Evolutionary conservation across 2,888 invertebrate genomes (phyloP).

Genomic region (Cheilosia scutellata): DNA sequence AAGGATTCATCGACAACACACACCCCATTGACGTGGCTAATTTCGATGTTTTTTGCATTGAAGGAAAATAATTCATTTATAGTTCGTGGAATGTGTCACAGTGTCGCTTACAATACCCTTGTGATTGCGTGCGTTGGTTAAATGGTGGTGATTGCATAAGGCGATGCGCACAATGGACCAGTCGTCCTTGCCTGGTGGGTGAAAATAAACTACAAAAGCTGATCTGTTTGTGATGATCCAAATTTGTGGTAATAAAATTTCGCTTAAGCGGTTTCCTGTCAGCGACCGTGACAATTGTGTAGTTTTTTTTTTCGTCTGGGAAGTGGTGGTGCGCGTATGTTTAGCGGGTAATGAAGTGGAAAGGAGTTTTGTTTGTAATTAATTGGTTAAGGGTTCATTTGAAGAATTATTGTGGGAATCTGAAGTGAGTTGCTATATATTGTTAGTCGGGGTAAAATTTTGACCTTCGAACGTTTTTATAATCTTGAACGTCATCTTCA

Average conservation of each 20-base stretch:
- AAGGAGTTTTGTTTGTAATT: slow-evolving; percentile 74
- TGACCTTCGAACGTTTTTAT: neutral
- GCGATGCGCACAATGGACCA: slow-evolving; percentile 36
- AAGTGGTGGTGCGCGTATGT: slow-evolving; percentile 41
- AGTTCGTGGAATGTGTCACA: slow-evolving; percentile 43
- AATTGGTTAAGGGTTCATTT: slow-evolving; percentile 65
- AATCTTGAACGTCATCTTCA: too few species aligned
- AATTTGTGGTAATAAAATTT: slow-evolving; percentile 66
- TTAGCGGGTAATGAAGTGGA: slow-evolving; percentile 75
- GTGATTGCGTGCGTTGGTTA: slow-evolving; percentile 42
- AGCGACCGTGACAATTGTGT: slow-evolving; percentile 36
- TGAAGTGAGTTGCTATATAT: too few species aligned
- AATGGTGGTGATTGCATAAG: slow-evolving; percentile 53
- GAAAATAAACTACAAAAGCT: slow-evolving; percentile 43
- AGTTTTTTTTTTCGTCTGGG: slow-evolving; percentile 10
- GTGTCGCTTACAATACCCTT: slow-evolving; percentile 70
- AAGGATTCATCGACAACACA: slow-evolving; percentile 76
- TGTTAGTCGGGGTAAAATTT: neutral
- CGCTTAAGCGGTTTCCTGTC: slow-evolving; percentile 42
- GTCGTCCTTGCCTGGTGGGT: slow-evolving; percentile 21
- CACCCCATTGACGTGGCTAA: slow-evolving; percentile 78
- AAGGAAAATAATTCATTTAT: slow-evolving; percentile 83
- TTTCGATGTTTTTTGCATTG: slow-evolving; percentile 81
- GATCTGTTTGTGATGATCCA: slow-evolving; percentile 73
- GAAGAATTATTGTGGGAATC: slow-evolving; percentile 27